Evolutionary conservation across 2,113 vertebrate genomes (phyloP).

Genomic region (human): DNA sequence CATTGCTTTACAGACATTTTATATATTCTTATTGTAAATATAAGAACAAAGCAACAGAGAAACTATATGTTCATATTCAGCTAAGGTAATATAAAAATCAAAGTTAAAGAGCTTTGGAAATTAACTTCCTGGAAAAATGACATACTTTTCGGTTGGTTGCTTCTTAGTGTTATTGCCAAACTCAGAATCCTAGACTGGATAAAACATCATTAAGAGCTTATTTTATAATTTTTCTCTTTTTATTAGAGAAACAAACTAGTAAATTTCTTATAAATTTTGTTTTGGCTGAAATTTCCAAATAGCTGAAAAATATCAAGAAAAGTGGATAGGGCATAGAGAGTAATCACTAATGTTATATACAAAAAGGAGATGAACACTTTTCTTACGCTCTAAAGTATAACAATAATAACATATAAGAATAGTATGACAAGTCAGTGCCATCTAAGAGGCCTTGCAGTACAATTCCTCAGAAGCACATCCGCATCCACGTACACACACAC

Average conservation of each 20-base stretch:
- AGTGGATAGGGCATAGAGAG: neutral
- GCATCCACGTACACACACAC: neutral
- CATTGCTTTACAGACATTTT: neutral
- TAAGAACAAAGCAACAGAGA: neutral
- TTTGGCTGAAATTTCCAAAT: neutral
- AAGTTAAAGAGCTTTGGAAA: neutral
- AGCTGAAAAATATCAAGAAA: neutral
- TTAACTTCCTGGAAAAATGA: neutral
- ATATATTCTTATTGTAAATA: neutral
- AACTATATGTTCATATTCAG: neutral
- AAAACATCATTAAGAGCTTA: neutral
- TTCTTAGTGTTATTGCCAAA: neutral
- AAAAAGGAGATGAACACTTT: neutral
- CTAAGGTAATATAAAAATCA: neutral
- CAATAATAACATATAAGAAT: neutral
- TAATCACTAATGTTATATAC: neutral
- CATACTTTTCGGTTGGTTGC: neutral
- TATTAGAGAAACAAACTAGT: neutral
- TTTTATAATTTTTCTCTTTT: neutral
- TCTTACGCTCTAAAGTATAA: neutral
- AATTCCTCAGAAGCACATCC: neutral
- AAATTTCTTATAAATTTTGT: neutral
- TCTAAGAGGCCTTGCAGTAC: neutral
- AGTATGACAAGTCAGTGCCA: neutral
- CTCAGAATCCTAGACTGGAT: neutral